Percentiles rank a stretch among this genome's conserved stretches.
These are phyloP conservation scores for Nowickia ferox DNA, from an alignment of 2,888 invertebrate genomes.

Conservation along the genomic window DNA sequence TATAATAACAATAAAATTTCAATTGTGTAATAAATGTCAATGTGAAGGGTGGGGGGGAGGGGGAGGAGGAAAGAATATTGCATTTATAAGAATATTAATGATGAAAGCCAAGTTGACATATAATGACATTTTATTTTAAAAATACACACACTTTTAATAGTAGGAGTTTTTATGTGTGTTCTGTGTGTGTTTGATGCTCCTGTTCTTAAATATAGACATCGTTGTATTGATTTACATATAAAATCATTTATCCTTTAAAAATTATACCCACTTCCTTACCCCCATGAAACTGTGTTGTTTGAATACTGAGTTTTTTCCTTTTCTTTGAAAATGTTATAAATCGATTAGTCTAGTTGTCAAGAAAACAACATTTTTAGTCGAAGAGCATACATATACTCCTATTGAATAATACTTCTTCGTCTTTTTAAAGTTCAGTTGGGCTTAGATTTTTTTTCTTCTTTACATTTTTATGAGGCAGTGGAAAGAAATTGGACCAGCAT, in stretches of 20 bases:
- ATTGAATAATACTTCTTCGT: slow-evolving; percentile 63
- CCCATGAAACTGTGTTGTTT: slow-evolving; percentile 28
- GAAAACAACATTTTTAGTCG: slow-evolving; percentile 69
- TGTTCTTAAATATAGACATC: slow-evolving; percentile 3
- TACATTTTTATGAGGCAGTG: slow-evolving; percentile 8
- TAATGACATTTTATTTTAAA: background rate
- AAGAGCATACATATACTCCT: slow-evolving; percentile 36
- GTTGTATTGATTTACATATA: slow-evolving; percentile 47
- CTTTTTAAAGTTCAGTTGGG: slow-evolving; percentile 50
- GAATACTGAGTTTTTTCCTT: slow-evolving; percentile 7
- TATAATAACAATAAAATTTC: slow-evolving; percentile 45
- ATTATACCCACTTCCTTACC: background rate
- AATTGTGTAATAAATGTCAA: slow-evolving; percentile 59
- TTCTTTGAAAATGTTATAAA: slow-evolving; percentile 65
- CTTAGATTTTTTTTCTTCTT: slow-evolving; percentile 44
- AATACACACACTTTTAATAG: background rate
- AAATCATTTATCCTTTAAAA: slow-evolving; percentile 41
- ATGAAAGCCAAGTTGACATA: slow-evolving; percentile 13
- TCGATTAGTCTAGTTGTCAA: slow-evolving; percentile 75
- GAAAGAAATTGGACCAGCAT: slow-evolving; percentile 50
- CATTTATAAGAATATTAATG: slow-evolving; percentile 14
- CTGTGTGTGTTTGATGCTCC: background rate
- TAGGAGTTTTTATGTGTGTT: background rate
- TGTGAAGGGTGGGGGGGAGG: slow-evolving; percentile 7
- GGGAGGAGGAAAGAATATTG: slow-evolving; percentile 2